These are phyloP conservation scores for Perognathus longimembris DNA, from an alignment of 2,113 vertebrate genomes.

Conservation along the genomic window DNA sequence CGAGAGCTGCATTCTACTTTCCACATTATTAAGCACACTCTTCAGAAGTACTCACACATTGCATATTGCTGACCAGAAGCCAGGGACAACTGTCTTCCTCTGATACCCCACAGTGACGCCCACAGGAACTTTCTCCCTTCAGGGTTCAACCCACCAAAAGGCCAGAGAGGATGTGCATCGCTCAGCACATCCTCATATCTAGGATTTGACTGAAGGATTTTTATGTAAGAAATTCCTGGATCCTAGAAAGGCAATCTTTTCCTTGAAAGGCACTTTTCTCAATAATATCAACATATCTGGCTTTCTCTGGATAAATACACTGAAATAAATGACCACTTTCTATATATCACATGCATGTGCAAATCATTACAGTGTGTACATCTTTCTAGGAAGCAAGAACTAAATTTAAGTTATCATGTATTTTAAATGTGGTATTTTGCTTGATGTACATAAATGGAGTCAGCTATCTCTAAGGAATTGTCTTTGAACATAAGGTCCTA, in stretches of 20 bases:
- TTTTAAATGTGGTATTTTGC: slow-evolving; percentile 15
- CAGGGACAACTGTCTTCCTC: slow-evolving; percentile 60
- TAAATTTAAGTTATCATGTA: neutral
- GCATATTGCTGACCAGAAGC: slow-evolving; percentile 54
- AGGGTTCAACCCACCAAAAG: neutral
- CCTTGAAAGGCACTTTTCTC: slow-evolving; percentile 23
- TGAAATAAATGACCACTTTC: neutral
- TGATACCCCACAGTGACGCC: neutral
- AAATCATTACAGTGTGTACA: neutral
- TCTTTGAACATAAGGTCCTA: slow-evolving; percentile 28
- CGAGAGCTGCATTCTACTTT: slow-evolving; percentile 66
- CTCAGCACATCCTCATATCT: neutral
- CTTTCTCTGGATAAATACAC: slow-evolving; percentile 35
- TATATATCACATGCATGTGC: neutral
- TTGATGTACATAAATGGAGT: slow-evolving; percentile 5
- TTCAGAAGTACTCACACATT: slow-evolving; percentile 57
- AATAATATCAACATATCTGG: neutral
- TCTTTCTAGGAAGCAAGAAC: neutral
- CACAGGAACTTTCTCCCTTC: neutral
- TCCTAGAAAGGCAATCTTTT: neutral
- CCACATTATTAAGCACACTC: slow-evolving; percentile 62
- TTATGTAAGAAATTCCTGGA: neutral
- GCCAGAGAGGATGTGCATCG: neutral
- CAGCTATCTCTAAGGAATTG: neutral
- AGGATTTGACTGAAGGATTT: slow-evolving; percentile 10